These are phyloP conservation scores for Ommatoiulus sabulosus DNA, from an alignment of 2,888 invertebrate genomes.

Conservation along the genomic window DNA sequence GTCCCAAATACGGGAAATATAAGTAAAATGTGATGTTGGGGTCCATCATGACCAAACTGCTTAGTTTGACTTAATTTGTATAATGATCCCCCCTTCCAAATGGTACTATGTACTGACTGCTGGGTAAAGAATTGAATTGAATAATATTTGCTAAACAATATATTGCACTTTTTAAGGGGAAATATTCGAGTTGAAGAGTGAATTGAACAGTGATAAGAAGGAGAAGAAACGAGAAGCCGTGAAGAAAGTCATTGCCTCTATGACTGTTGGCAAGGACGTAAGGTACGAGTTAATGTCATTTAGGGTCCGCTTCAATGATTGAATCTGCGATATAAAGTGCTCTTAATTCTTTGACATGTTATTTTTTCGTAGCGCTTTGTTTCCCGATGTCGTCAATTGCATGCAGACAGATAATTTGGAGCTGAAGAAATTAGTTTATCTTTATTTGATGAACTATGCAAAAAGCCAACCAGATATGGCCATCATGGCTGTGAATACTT, in stretches of 20 bases:
- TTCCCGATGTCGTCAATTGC: slow-evolving; percentile 99
- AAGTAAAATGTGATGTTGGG: too few species aligned
- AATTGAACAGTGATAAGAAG: slow-evolving; percentile 99
- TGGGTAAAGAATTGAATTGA: too few species aligned
- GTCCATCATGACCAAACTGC: too few species aligned
- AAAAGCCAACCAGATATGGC: slow-evolving; percentile 99
- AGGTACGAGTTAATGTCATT: slow-evolving; percentile 65
- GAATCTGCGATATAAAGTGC: not conserved
- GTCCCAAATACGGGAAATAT: too few species aligned
- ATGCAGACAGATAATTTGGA: slow-evolving; percentile 99
- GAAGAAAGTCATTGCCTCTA: slow-evolving; percentile 99
- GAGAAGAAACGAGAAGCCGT: slow-evolving; percentile 99
- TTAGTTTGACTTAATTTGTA: too few species aligned
- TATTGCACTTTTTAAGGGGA: slow-evolving; percentile 74
- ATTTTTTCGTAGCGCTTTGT: slow-evolving; percentile 73
- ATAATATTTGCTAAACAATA: slow-evolving; percentile 8
- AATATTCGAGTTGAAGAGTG: slow-evolving; percentile 98
- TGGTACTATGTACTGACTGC: too few species aligned
- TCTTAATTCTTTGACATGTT: not conserved
- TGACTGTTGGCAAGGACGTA: slow-evolving; percentile 99
- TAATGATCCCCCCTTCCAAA: too few species aligned
- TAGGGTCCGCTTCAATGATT: not conserved
- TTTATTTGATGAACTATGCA: slow-evolving; percentile 99
- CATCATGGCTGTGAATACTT: slow-evolving; percentile 99
- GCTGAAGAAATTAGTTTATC: slow-evolving; percentile 96